Conservation (phyloP, 2,888 invertebrate genomes). For the Chouioia cunea region DNA sequence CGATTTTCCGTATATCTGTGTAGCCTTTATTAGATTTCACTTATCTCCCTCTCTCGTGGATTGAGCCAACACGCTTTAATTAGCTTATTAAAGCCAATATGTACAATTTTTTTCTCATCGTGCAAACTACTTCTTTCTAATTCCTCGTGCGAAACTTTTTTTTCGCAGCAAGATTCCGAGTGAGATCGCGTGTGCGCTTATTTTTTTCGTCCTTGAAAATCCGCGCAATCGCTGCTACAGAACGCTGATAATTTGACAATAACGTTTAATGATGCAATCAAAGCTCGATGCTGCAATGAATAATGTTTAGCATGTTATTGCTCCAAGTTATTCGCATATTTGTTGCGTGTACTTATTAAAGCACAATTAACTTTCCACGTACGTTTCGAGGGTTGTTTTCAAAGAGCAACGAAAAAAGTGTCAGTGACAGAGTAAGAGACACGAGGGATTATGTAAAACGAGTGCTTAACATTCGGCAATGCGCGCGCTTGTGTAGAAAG, state of each 20-base stretch:
- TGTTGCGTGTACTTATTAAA: neutral
- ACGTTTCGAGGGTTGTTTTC: too few relatives aligned
- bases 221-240: too few relatives aligned
- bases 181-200: neutral
- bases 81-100: too few relatives aligned
- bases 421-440: neutral
- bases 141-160: neutral
- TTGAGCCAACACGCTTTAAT: neutral
- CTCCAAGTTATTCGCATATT: neutral
- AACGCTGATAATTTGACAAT: constrained; percentile 13
- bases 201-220: constrained; percentile 7
- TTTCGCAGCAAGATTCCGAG: constrained; percentile 4
- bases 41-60: neutral
- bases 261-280: constrained; percentile 21
- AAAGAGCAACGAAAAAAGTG: too few relatives aligned
- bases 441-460: constrained; percentile 32
- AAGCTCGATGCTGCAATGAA: neutral
- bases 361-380: too few relatives aligned
- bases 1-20: constrained; percentile 1
- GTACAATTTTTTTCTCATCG: neutral
- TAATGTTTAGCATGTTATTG: neutral
- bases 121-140: neutral
- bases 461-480: constrained; percentile 30
- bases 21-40: neutral
- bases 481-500: neutral